Percentiles rank a stretch among this genome's conserved stretches.
phyloP scores from a whole-genome alignment of 2,888 invertebrate genomes.

The Drosophila subsilvestris region DNA sequence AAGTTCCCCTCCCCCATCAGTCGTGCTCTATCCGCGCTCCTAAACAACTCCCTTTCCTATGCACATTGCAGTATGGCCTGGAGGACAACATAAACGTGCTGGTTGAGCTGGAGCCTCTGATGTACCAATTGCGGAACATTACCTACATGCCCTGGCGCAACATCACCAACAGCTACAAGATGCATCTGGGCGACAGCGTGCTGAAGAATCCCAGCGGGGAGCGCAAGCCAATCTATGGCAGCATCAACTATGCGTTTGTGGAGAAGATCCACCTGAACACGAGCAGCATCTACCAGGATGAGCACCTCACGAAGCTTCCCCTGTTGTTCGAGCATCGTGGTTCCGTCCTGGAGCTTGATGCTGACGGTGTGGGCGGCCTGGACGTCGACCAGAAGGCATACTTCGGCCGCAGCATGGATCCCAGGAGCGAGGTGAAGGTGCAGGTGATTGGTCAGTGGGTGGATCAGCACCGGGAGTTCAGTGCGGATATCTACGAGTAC shows the following conservation, averaged over 20 bases:
- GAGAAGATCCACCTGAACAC: slow-evolving; percentile 77
- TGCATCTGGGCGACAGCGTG: slow-evolving; percentile 66
- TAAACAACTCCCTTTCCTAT: not conserved
- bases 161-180: slow-evolving; percentile 78
- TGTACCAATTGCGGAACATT: slow-evolving; percentile 79
- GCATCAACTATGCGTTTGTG: slow-evolving; percentile 76
- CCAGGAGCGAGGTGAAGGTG: slow-evolving; percentile 73
- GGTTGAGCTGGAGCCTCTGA: slow-evolving; percentile 79
- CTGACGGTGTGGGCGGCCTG: slow-evolving; percentile 74
- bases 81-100: slow-evolving; percentile 80
- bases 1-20: slow-evolving; percentile 45
- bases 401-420: slow-evolving; percentile 79
- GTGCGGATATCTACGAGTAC: slow-evolving; percentile 79
- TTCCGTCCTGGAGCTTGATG: slow-evolving; percentile 72
- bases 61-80: slow-evolving; percentile 66
- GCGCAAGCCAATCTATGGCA: slow-evolving; percentile 78
- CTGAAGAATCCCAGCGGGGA: slow-evolving; percentile 75
- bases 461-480: slow-evolving; percentile 75
- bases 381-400: slow-evolving; percentile 78
- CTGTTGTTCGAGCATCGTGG: slow-evolving; percentile 77
- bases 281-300: slow-evolving; percentile 56
- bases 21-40: not conserved
- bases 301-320: slow-evolving; percentile 62
- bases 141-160: slow-evolving; percentile 81
- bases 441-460: slow-evolving; percentile 82